Evolutionary conservation across 1,140 invertebrate species (phyloP).

Genomic region (Trichonephila clavipes): DNA sequence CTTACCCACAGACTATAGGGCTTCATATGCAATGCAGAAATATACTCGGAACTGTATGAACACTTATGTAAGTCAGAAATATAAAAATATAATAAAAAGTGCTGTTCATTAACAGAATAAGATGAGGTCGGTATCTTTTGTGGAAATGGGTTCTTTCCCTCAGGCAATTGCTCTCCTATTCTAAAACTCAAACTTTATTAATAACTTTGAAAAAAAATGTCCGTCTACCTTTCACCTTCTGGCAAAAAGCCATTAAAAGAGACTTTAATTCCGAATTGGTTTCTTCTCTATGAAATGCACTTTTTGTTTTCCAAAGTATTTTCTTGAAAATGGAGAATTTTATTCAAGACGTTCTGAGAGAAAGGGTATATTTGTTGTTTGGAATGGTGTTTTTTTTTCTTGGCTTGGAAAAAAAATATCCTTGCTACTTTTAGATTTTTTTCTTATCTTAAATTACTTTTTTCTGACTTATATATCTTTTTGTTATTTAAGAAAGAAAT

Average conservation of each 20-base stretch:
- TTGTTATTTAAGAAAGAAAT: no score
- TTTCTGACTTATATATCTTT: no score
- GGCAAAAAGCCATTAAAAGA: constrained; percentile 10
- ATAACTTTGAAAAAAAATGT: not conserved
- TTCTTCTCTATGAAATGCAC: not conserved
- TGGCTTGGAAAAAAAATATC: no score
- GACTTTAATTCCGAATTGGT: not conserved
- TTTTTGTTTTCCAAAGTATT: not conserved
- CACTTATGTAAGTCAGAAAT: not conserved
- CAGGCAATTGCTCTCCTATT: constrained; percentile 10
- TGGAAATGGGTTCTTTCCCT: constrained; percentile 2
- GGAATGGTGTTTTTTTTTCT: not conserved
- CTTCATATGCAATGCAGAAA: not conserved
- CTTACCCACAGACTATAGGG: not conserved
- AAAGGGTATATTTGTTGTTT: not conserved
- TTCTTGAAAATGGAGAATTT: not conserved
- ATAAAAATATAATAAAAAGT: no score
- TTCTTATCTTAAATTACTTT: no score
- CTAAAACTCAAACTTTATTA: constrained; percentile 21
- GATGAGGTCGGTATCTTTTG: not conserved
- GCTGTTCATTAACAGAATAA: no score
- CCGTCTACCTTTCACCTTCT: not conserved
- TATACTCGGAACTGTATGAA: not conserved
- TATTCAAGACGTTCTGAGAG: not conserved
- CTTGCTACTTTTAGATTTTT: no score